phyloP scores from a whole-genome alignment of 2,888 invertebrate species.

The Ornithoptera alexandrae region DNA sequence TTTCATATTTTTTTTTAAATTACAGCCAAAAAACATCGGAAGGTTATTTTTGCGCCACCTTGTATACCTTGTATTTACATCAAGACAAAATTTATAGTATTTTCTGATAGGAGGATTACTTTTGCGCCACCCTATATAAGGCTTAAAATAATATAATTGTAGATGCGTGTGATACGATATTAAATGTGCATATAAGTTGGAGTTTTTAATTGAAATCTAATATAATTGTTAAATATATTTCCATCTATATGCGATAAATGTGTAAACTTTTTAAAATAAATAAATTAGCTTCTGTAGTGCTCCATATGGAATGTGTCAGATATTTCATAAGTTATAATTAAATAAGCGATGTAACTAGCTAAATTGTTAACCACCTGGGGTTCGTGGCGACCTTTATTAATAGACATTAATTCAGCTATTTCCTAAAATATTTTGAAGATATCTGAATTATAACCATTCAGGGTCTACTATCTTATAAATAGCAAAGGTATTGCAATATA shows the following conservation, averaged over 20 bases:
- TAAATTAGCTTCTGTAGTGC: no score
- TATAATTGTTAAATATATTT: not conserved
- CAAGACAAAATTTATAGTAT: no score
- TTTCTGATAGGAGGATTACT: no score
- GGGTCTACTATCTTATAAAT: slow-evolving; percentile 3
- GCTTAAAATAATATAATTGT: not conserved
- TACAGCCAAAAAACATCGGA: no score
- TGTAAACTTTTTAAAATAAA: no score
- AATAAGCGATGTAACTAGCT: slow-evolving; percentile 17
- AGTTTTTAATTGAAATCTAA: not conserved
- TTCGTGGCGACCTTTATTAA: slow-evolving; percentile 23
- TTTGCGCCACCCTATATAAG: no score
- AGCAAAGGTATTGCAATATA: no score
- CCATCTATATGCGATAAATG: no score
- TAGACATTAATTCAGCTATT: slow-evolving; percentile 21
- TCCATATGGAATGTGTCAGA: no score
- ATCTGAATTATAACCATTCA: not conserved
- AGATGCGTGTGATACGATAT: not conserved
- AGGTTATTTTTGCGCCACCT: no score
- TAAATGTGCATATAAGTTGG: not conserved
- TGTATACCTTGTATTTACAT: no score
- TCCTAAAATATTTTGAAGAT: slow-evolving; percentile 20
- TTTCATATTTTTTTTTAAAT: no score
- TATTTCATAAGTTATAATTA: slow-evolving; percentile 19
- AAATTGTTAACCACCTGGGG: slow-evolving; percentile 15